Base-by-base conservation (phyloP, 2,113 vertebrate genomes). In the Xiphophorus maculatus region DNA sequence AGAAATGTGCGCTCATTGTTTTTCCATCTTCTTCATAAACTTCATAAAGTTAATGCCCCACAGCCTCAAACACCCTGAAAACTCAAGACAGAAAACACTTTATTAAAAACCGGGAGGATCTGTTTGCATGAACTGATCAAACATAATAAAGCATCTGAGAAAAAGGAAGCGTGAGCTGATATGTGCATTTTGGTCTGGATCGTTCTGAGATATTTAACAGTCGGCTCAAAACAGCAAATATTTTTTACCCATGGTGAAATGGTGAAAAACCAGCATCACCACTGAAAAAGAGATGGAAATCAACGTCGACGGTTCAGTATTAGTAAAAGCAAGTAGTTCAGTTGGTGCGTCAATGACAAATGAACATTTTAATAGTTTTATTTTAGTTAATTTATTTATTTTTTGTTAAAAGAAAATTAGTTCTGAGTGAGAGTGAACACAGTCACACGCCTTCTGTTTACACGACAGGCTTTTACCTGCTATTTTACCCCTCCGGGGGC, bases 31-130 rank as follows among this genome's bases (percentile, higher is more conserved):
- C 81, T 74, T 60, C 76, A 79, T 13, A 63, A 71, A 80, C 81
- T 72, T 60, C 76, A 79, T 13, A 63, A 71, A 80, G 65, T 79
- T 85, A 40, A 75, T 51, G 69, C 83, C 69, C 58, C 58, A 54
- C 80, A 77, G 87, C 48, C 78, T 89, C 74, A 87, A 76, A 83
- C 25, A 48, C 61, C n/a, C 62, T 76, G 62, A 81, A 85, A 79
- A 87, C 83, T 88, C 60, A 84, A 84, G 77, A 67, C 28, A 71
- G 74, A 74, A 29, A 68, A 42, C 51, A 74, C 79, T 83, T 86
- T 67, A 87, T 87, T 84, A 88, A 86, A 90, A 86, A 88, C 83
- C 84, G 74, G 84, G 72, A 79, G 63, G 69, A 37, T 84, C 63
- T 77, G 80, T 81, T 82, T 71, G 74, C 66, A 33, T 71, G 67